Conservation (phyloP, 2,888 invertebrate genomes). For the Branchipolynoe longqiensis region DNA sequence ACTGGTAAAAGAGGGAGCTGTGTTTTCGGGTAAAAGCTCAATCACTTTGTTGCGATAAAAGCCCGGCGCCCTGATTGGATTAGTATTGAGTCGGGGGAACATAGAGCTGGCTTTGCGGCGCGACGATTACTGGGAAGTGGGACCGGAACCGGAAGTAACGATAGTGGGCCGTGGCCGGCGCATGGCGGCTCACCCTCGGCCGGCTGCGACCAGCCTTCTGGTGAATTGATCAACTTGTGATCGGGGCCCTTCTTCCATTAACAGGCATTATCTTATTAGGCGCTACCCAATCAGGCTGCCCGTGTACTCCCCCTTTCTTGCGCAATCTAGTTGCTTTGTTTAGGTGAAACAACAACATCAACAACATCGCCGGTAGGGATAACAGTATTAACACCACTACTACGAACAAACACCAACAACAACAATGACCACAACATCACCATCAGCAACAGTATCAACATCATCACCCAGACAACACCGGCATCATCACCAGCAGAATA, state of each 20-base stretch:
- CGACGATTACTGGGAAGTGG: neutral
- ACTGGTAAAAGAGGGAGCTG: too few relatives aligned
- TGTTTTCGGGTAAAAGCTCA: conserved; percentile 20
- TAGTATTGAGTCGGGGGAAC: conserved; percentile 29
- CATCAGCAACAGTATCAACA: too few relatives aligned
- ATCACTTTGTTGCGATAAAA: conserved; percentile 31
- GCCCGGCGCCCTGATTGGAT: conserved; percentile 10
- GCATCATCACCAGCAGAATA: too few relatives aligned
- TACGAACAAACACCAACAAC: too few relatives aligned
- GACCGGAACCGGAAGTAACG: neutral
- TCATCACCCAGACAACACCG: too few relatives aligned
- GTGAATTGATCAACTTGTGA: neutral
- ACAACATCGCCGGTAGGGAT: too few relatives aligned
- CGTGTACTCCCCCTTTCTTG: too few relatives aligned
- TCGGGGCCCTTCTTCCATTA: neutral
- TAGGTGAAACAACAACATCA: too few relatives aligned
- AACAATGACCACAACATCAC: too few relatives aligned
- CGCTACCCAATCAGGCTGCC: neutral
- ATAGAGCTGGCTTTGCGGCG: neutral
- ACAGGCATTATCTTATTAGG: conserved; percentile 7
- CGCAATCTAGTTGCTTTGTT: too few relatives aligned
- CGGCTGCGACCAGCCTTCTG: neutral
- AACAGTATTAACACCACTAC: too few relatives aligned
- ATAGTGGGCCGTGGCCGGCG: neutral
- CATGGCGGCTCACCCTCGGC: neutral